Evolutionary conservation across 2,888 invertebrate genomes (phyloP).

Genomic region (Phymatocera aterrima): DNA sequence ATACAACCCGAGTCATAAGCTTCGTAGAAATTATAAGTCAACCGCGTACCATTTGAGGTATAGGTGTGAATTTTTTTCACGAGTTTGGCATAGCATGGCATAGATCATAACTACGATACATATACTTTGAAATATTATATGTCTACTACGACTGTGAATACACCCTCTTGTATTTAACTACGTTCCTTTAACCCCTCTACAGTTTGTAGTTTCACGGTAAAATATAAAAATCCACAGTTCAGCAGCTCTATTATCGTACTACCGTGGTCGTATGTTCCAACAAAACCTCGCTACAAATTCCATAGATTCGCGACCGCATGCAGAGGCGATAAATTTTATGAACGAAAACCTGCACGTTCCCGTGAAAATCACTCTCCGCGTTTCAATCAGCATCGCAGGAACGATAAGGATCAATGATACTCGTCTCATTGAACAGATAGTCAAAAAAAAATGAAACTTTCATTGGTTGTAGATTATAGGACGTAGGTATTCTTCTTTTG

Average conservation of each 20-base stretch:
- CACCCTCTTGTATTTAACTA: conserved; percentile 31
- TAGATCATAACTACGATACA: not conserved
- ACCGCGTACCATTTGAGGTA: conserved; percentile 33
- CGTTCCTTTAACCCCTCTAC: conserved; percentile 11
- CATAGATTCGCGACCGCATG: not conserved
- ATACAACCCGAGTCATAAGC: conserved; percentile 24
- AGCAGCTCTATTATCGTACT: conserved; percentile 30
- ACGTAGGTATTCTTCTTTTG: too few species aligned
- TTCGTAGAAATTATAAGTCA: conserved; percentile 35
- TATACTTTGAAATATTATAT: too few species aligned
- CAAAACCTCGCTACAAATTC: not conserved
- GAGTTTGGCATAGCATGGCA: not conserved
- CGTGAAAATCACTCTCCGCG: not conserved
- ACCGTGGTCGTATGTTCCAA: not conserved
- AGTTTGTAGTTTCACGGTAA: conserved; percentile 5
- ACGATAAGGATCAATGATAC: not conserved
- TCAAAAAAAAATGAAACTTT: too few species aligned
- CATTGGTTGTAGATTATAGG: too few species aligned
- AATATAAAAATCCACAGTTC: conserved; percentile 43
- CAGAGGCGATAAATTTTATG: conserved; percentile 33
- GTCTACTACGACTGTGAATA: conserved; percentile 12
- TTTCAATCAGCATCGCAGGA: not conserved
- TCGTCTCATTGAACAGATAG: not conserved
- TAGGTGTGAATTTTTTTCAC: conserved; percentile 28
- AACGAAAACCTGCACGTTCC: not conserved